Evolutionary conservation across 92 coral and sea anemone genomes (phyloP).

Genomic region (Umimayanthus chanpuru): DNA sequence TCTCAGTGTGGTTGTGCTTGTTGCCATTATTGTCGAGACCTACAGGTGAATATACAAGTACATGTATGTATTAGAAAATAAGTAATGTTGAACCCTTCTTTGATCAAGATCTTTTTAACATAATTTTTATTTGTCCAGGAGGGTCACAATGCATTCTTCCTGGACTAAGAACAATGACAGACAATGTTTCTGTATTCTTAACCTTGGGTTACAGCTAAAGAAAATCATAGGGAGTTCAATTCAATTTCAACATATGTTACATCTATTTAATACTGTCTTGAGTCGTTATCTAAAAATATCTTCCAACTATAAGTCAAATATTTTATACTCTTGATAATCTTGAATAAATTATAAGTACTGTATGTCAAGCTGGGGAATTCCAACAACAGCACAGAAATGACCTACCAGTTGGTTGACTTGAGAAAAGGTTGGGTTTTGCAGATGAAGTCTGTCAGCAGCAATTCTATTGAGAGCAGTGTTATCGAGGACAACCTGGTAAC

Average conservation of each 20-base stretch:
- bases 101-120: background rate
- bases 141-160: background rate
- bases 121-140: no score
- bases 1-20: constrained; percentile 98
- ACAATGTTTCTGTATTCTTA: background rate
- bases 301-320: no score
- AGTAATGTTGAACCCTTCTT: background rate
- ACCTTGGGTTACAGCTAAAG: background rate
- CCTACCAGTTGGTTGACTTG: constrained; percentile 98
- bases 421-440: constrained; percentile 98
- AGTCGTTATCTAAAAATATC: no score
- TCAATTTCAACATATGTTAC: background rate
- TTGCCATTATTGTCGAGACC: constrained; percentile 98
- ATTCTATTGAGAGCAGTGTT: constrained; percentile 98
- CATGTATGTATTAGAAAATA: background rate
- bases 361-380: background rate
- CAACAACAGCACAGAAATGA: background rate
- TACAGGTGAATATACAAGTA: background rate
- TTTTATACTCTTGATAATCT: background rate
- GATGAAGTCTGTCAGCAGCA: constrained; percentile 96
- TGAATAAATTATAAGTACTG: background rate
- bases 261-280: no score
- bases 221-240: background rate
- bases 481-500: constrained; percentile 87
- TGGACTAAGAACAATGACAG: background rate